Percentiles rank a stretch among this genome's conserved stretches.
These are phyloP conservation scores for Centrocercus urophasianus DNA, from an alignment of 2,113 vertebrate species.

Conservation along the genomic window DNA sequence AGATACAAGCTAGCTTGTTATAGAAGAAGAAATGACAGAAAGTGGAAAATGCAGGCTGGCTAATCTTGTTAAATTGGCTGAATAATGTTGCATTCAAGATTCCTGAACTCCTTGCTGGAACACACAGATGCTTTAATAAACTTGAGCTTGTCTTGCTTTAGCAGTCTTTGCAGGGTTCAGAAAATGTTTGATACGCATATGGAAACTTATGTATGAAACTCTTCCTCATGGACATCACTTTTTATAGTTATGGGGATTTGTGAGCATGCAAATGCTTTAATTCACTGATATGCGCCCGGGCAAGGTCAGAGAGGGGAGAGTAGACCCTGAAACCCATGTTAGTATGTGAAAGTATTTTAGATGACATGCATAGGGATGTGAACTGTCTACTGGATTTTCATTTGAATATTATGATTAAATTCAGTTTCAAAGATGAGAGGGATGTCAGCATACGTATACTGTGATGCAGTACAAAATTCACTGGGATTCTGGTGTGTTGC, in stretches of 20 bases:
- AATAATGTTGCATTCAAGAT: conserved; percentile 54
- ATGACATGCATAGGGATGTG: background rate
- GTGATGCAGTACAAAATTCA: background rate
- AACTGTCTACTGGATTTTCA: background rate
- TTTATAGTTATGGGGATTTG: background rate
- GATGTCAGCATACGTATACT: background rate
- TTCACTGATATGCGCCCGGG: background rate
- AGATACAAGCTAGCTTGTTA: conserved; percentile 57
- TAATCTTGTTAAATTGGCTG: conserved; percentile 67
- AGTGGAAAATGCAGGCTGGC: conserved; percentile 47
- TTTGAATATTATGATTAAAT: background rate
- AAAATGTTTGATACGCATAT: background rate
- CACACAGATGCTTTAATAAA: conserved; percentile 46
- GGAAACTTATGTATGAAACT: background rate
- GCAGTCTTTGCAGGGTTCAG: background rate
- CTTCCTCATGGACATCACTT: background rate
- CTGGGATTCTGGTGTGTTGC: background rate
- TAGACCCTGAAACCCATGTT: background rate
- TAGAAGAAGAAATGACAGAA: conserved; percentile 43
- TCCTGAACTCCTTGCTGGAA: conserved; percentile 17
- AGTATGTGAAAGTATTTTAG: background rate
- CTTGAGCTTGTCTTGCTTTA: conserved; percentile 23
- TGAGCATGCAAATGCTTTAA: accelerated
- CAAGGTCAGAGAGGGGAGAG: background rate
- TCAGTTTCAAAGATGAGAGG: background rate